Base-by-base conservation (phyloP, 2,113 vertebrate genomes). In the Bostrychus sinensis region DNA sequence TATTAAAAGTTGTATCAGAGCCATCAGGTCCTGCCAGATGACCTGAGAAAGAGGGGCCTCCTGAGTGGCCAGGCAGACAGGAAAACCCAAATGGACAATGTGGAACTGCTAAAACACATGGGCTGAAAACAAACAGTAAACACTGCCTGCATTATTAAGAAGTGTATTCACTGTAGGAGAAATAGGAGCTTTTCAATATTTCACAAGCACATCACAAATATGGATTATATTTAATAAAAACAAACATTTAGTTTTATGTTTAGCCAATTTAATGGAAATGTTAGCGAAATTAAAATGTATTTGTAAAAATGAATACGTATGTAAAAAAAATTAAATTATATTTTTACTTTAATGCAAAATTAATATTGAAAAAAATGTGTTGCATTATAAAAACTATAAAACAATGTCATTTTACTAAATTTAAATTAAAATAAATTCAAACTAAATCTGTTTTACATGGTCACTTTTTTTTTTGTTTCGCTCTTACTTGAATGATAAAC, bases 1-100 rank as follows among this genome's bases (percentile, higher is more conserved):
- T 92, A 93, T 92, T 93, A 93, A 92, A 93, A 93, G 91, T 93
- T 92, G 90, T 92, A 91, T 91, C 78, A 90, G 88, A 90, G 86
- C 88, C 84, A 86, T 87, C 88, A 84, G 91, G 88, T 91, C 88
- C 75, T 84, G 86, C 70, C 88, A 91, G 86, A 92, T 92, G 90
- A 92, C 90, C 87, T 82, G 84, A 82, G 87, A 88, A 80, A 72
- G 58, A 59, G 75, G 70, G 77, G 62, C 72, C 80, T 92, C 88
- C 78, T 78, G 88, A 89, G 89, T 87, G 85, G 88, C 76, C 89
- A 79, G 80, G 82, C 84, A 84, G 81, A 77, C 81, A 88, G 76
- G 70, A 82, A 86, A 88, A 89, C 80, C 76, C 75, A 91, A 89
- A 91, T 90, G 83, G 90, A 88, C 88, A 88, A 73, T 85, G 82